A percentile compares a stretch with the other conserved stretches of the same genome.
These are phyloP conservation scores for Anoplolepis gracilipes DNA, from an alignment of 1,140 invertebrate species.

Conservation along the genomic window DNA sequence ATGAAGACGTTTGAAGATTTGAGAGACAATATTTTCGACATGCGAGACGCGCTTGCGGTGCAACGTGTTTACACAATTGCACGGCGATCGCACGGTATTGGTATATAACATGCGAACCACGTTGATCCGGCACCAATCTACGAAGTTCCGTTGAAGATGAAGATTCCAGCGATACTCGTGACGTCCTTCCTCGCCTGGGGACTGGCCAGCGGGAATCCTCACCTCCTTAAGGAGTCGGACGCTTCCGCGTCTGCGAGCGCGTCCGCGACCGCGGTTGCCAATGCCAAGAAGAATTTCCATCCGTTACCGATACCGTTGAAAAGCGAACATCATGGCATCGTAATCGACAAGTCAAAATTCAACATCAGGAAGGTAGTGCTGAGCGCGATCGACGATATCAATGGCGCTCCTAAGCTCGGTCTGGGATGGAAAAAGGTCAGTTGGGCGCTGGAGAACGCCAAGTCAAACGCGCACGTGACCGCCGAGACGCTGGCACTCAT, in stretches of 20 bases:
- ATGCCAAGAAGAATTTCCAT: background rate
- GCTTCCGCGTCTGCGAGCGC: slow-evolving; percentile 3
- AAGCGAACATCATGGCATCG: background rate
- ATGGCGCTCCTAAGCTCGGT: background rate
- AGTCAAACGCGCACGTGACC: background rate
- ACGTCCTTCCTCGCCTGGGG: slow-evolving; percentile 51
- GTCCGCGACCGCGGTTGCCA: background rate
- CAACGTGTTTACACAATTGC: slow-evolving; percentile 49
- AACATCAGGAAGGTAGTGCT: background rate
- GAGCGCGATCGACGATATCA: background rate
- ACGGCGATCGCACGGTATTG: background rate
- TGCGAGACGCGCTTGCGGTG: background rate
- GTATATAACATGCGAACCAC: slow-evolving; percentile 37
- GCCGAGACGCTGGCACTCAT: background rate
- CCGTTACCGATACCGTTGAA: background rate
- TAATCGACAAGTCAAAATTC: background rate
- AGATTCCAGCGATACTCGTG: slow-evolving; percentile 58
- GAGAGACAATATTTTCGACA: slow-evolving; percentile 43
- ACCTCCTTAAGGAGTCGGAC: background rate
- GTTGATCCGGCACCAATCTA: slow-evolving; percentile 37
- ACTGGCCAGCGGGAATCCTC: slow-evolving; percentile 16
- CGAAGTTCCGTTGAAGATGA: slow-evolving; percentile 62
- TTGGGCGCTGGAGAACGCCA: background rate
- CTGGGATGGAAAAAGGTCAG: background rate
- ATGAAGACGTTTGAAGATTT: slow-evolving; percentile 7